phyloP scores from a whole-genome alignment of 2,797 vertebrate species.

The Galago senegalensis region DNA sequence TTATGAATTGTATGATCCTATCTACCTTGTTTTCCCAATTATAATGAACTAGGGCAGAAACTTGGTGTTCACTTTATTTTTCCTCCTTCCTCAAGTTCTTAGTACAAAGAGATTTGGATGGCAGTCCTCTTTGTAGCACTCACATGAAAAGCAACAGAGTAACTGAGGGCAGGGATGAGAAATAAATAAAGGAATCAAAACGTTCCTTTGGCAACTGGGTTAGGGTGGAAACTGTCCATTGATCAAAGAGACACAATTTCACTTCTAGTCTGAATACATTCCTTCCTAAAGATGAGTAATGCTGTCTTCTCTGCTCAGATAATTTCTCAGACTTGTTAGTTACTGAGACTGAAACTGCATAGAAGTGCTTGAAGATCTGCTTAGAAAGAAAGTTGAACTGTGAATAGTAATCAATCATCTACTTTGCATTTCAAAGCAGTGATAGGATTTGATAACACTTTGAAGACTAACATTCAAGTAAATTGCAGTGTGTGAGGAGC shows the following conservation, averaged over 20 bases:
- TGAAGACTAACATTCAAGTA: slow-evolving; percentile 66
- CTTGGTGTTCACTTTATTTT: neutral
- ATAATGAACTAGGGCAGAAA: neutral
- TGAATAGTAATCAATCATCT: slow-evolving; percentile 71
- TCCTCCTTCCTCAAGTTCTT: neutral
- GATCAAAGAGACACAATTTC: slow-evolving; percentile 54
- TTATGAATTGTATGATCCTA: neutral
- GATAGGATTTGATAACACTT: slow-evolving; percentile 65
- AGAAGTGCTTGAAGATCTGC: slow-evolving; percentile 42
- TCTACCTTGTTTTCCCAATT: neutral
- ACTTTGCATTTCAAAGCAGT: slow-evolving; percentile 72
- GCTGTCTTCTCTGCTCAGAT: neutral
- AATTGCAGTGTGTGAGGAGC: slow-evolving; percentile 11
- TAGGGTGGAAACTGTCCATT: neutral
- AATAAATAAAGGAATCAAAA: slow-evolving; percentile 23
- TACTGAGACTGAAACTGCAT: slow-evolving; percentile 40
- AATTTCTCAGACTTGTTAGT: slow-evolving; percentile 60
- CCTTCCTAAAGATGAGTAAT: slow-evolving; percentile 9
- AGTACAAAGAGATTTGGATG: slow-evolving; percentile 27
- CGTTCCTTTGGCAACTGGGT: slow-evolving; percentile 8
- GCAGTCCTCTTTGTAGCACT: neutral
- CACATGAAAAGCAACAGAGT: slow-evolving; percentile 53
- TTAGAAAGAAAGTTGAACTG: slow-evolving; percentile 58
- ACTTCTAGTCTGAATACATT: slow-evolving; percentile 46
- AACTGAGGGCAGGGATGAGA: neutral